Conservation (phyloP, 1,140 invertebrate species). For the Nixonia krombeini region DNA sequence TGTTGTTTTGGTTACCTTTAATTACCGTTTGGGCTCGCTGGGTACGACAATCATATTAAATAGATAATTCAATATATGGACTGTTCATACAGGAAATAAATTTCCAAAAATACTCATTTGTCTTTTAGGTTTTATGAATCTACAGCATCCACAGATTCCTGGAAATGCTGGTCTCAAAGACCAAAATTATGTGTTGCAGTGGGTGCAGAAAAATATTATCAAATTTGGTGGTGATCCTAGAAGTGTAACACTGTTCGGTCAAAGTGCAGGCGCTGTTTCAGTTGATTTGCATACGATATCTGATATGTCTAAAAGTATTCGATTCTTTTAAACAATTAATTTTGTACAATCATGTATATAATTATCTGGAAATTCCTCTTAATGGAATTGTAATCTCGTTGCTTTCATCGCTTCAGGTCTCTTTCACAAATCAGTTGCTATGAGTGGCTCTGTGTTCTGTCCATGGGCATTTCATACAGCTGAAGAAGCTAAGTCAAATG, state of each 20-base stretch:
- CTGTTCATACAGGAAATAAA: too few species aligned
- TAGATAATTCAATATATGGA: not conserved
- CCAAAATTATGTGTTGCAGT: not conserved
- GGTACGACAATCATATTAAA: not conserved
- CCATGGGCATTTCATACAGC: constrained; percentile 23
- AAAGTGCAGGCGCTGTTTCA: not conserved
- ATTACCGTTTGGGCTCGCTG: constrained; percentile 74
- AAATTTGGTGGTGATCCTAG: not conserved
- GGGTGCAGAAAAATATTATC: not conserved
- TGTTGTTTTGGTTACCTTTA: constrained; percentile 78
- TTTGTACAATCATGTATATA: too few species aligned
- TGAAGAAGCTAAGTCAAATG: constrained; percentile 6
- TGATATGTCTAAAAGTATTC: not conserved
- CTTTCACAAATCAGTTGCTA: constrained; percentile 21
- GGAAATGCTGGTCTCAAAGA: constrained; percentile 42
- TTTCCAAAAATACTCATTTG: too few species aligned
- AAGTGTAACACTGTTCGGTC: not conserved
- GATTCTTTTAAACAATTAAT: too few species aligned
- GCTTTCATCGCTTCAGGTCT: constrained; percentile 2
- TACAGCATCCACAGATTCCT: constrained; percentile 21
- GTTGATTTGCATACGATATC: constrained; percentile 1
- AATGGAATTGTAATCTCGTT: too few species aligned
- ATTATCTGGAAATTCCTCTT: too few species aligned
- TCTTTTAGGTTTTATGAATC: constrained; percentile 31
- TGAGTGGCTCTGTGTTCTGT: constrained; percentile 31